Conservation (phyloP, 2,888 invertebrate genomes). For the Eustalomyia histrio region DNA sequence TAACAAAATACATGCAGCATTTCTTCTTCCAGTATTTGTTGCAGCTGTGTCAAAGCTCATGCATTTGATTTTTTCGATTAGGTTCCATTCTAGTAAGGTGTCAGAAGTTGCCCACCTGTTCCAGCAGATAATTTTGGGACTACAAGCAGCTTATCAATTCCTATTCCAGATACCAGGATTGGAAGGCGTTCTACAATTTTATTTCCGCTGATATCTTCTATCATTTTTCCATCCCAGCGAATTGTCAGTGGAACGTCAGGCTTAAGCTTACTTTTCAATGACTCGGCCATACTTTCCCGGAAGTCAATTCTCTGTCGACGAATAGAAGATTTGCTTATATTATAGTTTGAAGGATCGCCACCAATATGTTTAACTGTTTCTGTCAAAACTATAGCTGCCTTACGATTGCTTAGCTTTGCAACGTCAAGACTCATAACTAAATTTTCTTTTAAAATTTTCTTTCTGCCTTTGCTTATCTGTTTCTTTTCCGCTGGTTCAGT, state of each 20-base stretch:
- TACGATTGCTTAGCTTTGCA: conserved; percentile 5
- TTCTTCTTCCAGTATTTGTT: conserved; percentile 39
- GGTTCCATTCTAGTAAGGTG: neutral
- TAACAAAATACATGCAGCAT: conserved; percentile 43
- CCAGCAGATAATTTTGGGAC: conserved; percentile 37
- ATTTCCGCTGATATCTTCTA: conserved; percentile 22
- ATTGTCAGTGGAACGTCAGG: conserved; percentile 2
- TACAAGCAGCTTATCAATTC: conserved; percentile 33
- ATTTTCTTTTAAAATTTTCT: conserved; percentile 9
- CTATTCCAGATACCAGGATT: conserved; percentile 41
- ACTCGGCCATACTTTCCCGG: neutral
- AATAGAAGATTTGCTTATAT: conserved; percentile 31
- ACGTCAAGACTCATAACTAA: conserved; percentile 17
- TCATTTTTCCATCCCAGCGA: conserved; percentile 10
- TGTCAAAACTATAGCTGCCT: conserved; percentile 7
- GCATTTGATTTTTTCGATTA: conserved; percentile 13
- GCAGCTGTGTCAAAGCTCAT: conserved; percentile 43
- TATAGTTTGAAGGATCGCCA: conserved; percentile 19
- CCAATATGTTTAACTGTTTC: conserved; percentile 2
- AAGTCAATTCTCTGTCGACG: conserved; percentile 12
- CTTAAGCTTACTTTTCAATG: neutral
- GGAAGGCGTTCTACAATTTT: conserved; percentile 37
- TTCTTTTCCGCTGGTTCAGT: conserved; percentile 6
- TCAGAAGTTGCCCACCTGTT: conserved; percentile 5
- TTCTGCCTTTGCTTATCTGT: neutral